These are phyloP conservation scores for Drosophila asahinai DNA, from an alignment of 1,140 invertebrate species.

Conservation along the genomic window DNA sequence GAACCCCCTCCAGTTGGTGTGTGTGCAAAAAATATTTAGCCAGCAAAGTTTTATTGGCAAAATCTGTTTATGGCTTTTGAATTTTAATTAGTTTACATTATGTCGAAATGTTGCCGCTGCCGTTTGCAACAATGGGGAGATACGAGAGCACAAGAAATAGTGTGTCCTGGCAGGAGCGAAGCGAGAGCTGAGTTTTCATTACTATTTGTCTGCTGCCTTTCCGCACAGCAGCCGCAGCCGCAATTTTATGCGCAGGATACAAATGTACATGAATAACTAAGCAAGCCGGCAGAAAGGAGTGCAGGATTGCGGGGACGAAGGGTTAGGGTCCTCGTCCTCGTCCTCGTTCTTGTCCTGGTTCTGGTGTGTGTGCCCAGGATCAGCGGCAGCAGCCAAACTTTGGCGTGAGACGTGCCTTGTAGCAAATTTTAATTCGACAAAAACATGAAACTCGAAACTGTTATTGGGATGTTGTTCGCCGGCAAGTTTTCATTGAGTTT, in stretches of 20 bases:
- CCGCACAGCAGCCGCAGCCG: constrained; percentile 83
- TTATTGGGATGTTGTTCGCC: constrained; percentile 66
- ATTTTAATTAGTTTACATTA: constrained; percentile 85
- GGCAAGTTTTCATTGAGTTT: constrained; percentile 52
- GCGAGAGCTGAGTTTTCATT: constrained; percentile 69
- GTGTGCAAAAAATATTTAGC: constrained; percentile 81
- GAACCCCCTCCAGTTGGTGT: constrained; percentile 11
- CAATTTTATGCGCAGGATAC: constrained; percentile 83
- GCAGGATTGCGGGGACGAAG: not conserved
- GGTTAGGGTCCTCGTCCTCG: constrained; percentile 22
- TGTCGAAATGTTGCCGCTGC: constrained; percentile 77
- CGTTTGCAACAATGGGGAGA: constrained; percentile 47
- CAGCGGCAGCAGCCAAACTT: constrained; percentile 57
- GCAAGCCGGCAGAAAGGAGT: constrained; percentile 51
- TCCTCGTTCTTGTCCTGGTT: constrained; percentile 9
- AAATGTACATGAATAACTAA: constrained; percentile 83
- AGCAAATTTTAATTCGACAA: constrained; percentile 83
- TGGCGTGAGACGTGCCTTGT: constrained; percentile 79
- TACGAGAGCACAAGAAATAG: constrained; percentile 60
- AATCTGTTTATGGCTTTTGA: constrained; percentile 85
- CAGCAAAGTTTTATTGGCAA: constrained; percentile 85
- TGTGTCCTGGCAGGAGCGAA: constrained; percentile 71
- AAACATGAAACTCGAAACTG: constrained; percentile 78
- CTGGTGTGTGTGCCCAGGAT: constrained; percentile 47
- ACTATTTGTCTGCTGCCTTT: constrained; percentile 84